Base-by-base conservation (phyloP, 1,140 invertebrate genomes). In the Microplitis demolitor region DNA sequence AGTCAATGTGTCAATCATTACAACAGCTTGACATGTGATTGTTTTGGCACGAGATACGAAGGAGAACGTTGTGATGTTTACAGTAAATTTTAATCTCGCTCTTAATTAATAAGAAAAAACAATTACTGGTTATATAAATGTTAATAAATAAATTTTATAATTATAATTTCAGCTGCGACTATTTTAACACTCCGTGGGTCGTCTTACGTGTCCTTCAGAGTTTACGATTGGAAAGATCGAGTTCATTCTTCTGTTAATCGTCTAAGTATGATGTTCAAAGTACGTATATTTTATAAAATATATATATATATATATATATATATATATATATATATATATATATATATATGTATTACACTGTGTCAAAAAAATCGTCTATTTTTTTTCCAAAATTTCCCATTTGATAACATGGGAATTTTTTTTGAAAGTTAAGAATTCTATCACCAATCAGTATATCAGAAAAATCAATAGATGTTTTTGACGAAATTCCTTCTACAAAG, bases 161-260 rank as follows among this genome's bases (percentile, higher is more conserved):
- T 77, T 78, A 71, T 82, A 16, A 63, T 71, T 64, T 4, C 82
- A 97, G 95, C 93, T 86, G 93, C 95, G 3, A 96, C 96, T 0
- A 91, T 94, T 69, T 87, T 97, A 34, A 97, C 96, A 0, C 85
- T 97, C 9, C 89, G 94, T 74, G 96, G 96, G 0, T 96, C 96
- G 66, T 97, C 96, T 34, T 97, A 95, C 87, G 92, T 98, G 1
- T 96, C 95, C 0, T 97, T 97, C 84, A 89, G 95, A 64, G 93
- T 97, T 13, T 97, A 97, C 82, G 94, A 96, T 79, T 96, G 95
- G 93, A 95, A 96, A 82, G 95, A 97, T 85, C 89, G 94, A 53
- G 93, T 96, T 8, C 94, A 97, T 82, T 95, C 95, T 0, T 93
- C 95, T 31, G 91, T 92, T 6, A 96, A 94, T 73, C 89, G 94